phyloP scores from a whole-genome alignment of 2,888 invertebrate species.

The Drosophila falleni region DNA sequence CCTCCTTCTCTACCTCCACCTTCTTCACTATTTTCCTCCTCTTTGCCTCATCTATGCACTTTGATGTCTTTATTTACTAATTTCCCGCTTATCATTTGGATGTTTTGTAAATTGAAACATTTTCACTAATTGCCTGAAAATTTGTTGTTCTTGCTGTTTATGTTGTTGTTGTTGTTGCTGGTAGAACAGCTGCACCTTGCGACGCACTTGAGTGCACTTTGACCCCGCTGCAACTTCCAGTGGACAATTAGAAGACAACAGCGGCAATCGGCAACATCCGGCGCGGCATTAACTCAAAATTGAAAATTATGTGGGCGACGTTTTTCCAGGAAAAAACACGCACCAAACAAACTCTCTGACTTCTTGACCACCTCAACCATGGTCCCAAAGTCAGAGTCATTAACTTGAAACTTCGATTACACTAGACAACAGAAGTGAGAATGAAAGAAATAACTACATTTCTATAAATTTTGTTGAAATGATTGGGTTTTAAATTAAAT shows the following conservation, averaged over 20 bases:
- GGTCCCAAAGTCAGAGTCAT: slow-evolving; percentile 62
- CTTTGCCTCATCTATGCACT: slow-evolving; percentile 49
- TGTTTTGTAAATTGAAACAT: slow-evolving; percentile 81
- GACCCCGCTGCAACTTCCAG: slow-evolving; percentile 42
- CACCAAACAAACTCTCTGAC: slow-evolving; percentile 49
- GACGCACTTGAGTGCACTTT: slow-evolving; percentile 72
- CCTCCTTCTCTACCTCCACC: background rate
- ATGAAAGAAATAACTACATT: background rate
- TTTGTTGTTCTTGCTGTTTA: slow-evolving; percentile 56
- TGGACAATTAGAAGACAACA: slow-evolving; percentile 24
- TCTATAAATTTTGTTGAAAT: background rate
- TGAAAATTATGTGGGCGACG: slow-evolving; percentile 80
- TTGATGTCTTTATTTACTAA: slow-evolving; percentile 81
- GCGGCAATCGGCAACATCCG: slow-evolving; percentile 74
- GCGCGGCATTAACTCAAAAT: slow-evolving; percentile 73
- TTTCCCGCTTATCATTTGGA: slow-evolving; percentile 80
- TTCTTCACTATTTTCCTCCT: slow-evolving; percentile 1
- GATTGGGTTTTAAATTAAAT: background rate
- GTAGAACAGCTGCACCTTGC: slow-evolving; percentile 48
- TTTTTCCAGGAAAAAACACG: slow-evolving; percentile 75
- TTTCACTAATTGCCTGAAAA: slow-evolving; percentile 81
- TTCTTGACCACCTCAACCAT: slow-evolving; percentile 49
- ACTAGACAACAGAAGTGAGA: slow-evolving; percentile 37
- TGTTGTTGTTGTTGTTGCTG: slow-evolving; percentile 31
- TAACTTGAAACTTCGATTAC: slow-evolving; percentile 68